These are phyloP conservation scores for Aurelia coerulea DNA, from an alignment of 30 jellyfish, hydroid and myxozoan genomes.

Conservation along the genomic window DNA sequence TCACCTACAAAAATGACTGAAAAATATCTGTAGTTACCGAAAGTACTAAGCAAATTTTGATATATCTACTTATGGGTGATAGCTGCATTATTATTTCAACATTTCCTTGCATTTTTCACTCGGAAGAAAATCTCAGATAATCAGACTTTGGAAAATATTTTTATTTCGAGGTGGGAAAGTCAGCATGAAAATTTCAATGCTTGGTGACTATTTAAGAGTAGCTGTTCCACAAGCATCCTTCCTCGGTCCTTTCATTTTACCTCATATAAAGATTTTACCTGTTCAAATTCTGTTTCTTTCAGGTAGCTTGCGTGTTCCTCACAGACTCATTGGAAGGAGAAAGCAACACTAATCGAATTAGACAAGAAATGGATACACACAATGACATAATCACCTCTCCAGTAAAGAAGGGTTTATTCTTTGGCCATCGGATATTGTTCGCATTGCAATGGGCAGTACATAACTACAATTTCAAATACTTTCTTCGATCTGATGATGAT, in stretches of 20 bases:
- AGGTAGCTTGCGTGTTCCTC: slow-evolving; percentile 14
- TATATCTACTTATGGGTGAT: too few relatives aligned
- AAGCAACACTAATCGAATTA: not conserved
- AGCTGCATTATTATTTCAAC: too few relatives aligned
- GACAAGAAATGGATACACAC: slow-evolving; percentile 1
- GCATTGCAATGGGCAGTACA: slow-evolving; percentile 59
- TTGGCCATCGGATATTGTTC: slow-evolving; percentile 64
- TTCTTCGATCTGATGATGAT: slow-evolving; percentile 79
- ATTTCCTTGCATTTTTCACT: too few relatives aligned
- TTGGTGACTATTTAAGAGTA: too few relatives aligned
- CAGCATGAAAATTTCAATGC: too few relatives aligned
- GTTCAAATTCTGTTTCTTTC: not conserved
- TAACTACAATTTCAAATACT: slow-evolving; percentile 29
- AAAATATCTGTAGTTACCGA: too few relatives aligned
- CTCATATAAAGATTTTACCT: too few relatives aligned
- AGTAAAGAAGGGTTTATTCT: slow-evolving; percentile 29
- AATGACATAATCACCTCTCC: slow-evolving; percentile 53
- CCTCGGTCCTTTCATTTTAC: not conserved
- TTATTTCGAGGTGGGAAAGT: too few relatives aligned
- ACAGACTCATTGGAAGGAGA: slow-evolving; percentile 31
- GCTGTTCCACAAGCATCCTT: not conserved
- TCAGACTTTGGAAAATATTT: too few relatives aligned
- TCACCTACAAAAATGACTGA: too few relatives aligned
- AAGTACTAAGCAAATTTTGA: too few relatives aligned
- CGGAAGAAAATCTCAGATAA: too few relatives aligned